Evolutionary conservation across 2,888 invertebrate genomes (phyloP).

Genomic region (Chloroclystis v-ata): DNA sequence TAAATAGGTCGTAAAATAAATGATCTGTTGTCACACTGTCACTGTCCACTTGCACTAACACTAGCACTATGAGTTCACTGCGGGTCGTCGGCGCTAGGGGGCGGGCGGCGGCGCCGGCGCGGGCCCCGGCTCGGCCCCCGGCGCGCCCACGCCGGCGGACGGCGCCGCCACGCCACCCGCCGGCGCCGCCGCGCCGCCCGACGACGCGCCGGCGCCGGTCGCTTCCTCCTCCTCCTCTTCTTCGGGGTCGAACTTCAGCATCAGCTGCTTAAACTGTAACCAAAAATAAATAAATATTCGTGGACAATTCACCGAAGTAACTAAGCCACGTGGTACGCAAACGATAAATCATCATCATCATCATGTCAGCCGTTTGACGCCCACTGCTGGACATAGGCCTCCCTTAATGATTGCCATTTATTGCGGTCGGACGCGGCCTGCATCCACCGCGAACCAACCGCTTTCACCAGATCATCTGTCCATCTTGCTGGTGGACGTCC

Average conservation of each 20-base stretch:
- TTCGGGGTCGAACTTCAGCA: conserved; percentile 89
- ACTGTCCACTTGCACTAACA: conserved; percentile 22
- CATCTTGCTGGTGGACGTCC: too few species aligned
- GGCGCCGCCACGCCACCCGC: conserved; percentile 74
- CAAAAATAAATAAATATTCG: conserved; percentile 26
- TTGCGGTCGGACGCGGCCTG: too few species aligned
- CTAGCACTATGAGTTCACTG: conserved; percentile 25
- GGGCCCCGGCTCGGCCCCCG: conserved; percentile 24
- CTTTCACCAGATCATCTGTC: too few species aligned
- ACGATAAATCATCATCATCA: too few species aligned
- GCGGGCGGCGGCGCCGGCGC: conserved; percentile 40
- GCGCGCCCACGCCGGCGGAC: conserved; percentile 74
- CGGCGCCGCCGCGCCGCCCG: conserved; percentile 58
- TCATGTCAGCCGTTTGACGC: too few species aligned
- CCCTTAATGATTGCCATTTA: too few species aligned
- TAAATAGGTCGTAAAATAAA: conserved; percentile 41
- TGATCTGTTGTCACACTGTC: conserved; percentile 11
- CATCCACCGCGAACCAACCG: too few species aligned
- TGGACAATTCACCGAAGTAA: not conserved
- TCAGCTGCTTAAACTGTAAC: conserved; percentile 88
- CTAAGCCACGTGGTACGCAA: too few species aligned
- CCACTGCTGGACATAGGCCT: too few species aligned
- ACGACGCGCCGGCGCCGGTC: conserved; percentile 67
- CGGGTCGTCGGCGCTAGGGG: conserved; percentile 37
- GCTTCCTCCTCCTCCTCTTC: conserved; percentile 85